Conservation (phyloP, 2,113 vertebrate genomes). For the Rhineura floridana region DNA sequence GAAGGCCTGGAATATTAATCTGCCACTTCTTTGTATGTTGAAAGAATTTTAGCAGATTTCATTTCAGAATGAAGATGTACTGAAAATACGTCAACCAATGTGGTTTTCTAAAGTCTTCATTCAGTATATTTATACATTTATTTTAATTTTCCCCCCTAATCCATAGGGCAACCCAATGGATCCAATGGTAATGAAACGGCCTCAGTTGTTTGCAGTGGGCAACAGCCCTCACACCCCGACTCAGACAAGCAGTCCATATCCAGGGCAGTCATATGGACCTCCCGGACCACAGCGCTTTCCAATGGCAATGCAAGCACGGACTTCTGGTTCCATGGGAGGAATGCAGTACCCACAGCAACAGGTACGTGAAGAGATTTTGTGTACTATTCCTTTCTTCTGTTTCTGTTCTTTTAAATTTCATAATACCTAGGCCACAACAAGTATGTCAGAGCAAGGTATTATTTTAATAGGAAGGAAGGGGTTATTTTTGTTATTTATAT, state of each 20-base stretch:
- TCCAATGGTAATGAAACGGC: constrained; percentile 96
- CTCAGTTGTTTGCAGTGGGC: constrained; percentile 92
- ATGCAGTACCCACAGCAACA: constrained; percentile 96
- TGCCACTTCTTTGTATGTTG: constrained; percentile 3
- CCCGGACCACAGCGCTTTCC: constrained; percentile 91
- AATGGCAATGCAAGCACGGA: constrained; percentile 89
- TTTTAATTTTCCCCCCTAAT: constrained; percentile 40
- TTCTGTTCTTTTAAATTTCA: neutral
- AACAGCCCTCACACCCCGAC: constrained; percentile 87
- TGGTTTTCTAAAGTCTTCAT: constrained; percentile 5
- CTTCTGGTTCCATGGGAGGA: constrained; percentile 86
- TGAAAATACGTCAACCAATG: fast-evolving
- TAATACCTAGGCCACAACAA: neutral
- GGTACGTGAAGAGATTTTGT: constrained; percentile 76
- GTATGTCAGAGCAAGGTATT: neutral
- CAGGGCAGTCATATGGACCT: constrained; percentile 88
- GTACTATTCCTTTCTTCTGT: neutral
- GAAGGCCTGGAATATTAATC: neutral
- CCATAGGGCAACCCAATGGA: constrained; percentile 92
- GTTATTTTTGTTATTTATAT: neutral
- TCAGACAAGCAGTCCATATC: constrained; percentile 88
- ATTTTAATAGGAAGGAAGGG: neutral
- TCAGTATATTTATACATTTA: neutral
- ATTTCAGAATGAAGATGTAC: constrained; percentile 25
- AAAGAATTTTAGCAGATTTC: constrained; percentile 24